A percentile compares a stretch with the other conserved stretches of the same genome.
Evolutionary conservation across 2,888 invertebrate genomes (phyloP).

Genomic region (Apamea monoglypha): DNA sequence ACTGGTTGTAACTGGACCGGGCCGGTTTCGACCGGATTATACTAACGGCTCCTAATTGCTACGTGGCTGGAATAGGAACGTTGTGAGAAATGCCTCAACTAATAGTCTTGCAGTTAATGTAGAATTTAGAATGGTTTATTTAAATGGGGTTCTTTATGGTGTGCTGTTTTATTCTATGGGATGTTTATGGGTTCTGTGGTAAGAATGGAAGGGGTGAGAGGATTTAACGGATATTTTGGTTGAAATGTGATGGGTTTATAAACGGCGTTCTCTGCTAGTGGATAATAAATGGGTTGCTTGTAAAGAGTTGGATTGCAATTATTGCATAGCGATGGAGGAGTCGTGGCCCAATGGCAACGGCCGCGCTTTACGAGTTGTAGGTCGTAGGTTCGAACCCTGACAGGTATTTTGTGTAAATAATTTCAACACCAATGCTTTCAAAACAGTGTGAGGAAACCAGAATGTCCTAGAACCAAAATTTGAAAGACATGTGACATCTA

Average conservation of each 20-base stretch:
- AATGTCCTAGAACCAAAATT: too few relatives aligned
- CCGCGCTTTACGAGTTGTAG: too few relatives aligned
- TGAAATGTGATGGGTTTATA: conserved; percentile 1
- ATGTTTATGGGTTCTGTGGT: conserved; percentile 34
- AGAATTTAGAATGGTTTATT: conserved; percentile 68
- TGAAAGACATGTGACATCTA: too few relatives aligned
- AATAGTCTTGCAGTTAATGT: conserved; percentile 69
- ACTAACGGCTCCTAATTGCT: conserved; percentile 85
- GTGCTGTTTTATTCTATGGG: conserved; percentile 47
- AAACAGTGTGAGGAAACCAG: too few relatives aligned
- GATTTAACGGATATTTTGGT: conserved; percentile 20
- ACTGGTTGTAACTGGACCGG: conserved; percentile 66
- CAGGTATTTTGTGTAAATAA: too few relatives aligned
- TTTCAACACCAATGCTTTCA: too few relatives aligned
- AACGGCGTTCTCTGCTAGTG: background rate
- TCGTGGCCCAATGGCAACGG: too few relatives aligned
- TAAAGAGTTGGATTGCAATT: background rate
- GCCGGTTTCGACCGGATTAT: conserved; percentile 75
- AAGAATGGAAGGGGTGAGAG: conserved; percentile 22
- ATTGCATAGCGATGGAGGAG: background rate
- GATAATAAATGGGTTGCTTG: background rate
- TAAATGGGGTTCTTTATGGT: conserved; percentile 59
- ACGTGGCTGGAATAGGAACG: conserved; percentile 82
- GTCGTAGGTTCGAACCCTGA: too few relatives aligned
- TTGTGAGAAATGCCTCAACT: conserved; percentile 68